Evolutionary conservation across 2,888 invertebrate species (phyloP).

Genomic region (Plagodis pulveraria): DNA sequence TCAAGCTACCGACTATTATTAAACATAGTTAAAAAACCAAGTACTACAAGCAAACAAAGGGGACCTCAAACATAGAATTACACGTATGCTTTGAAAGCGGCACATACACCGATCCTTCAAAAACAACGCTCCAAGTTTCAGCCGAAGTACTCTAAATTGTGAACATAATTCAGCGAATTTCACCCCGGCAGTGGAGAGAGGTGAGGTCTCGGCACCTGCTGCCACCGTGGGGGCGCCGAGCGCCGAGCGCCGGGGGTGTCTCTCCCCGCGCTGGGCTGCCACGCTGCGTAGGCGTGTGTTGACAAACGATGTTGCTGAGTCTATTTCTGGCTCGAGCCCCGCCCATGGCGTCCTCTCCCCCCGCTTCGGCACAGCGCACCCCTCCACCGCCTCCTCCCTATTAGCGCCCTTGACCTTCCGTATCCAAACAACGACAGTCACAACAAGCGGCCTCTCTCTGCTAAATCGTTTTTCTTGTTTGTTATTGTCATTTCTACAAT

Average conservation of each 20-base stretch:
- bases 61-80: conserved; percentile 12
- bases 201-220: conserved; percentile 6
- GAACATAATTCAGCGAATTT: conserved; percentile 46
- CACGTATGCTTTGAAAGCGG: conserved; percentile 21
- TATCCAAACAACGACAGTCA: conserved; percentile 82
- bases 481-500: conserved; percentile 19
- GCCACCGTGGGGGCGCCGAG: conserved; percentile 10
- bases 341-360: conserved; percentile 50
- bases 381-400: conserved; percentile 48
- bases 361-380: conserved; percentile 34
- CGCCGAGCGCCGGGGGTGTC: conserved; percentile 13
- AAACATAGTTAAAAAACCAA: conserved; percentile 8
- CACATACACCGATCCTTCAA: conserved; percentile 30
- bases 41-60: conserved; percentile 8
- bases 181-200: conserved; percentile 20
- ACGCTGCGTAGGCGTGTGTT: conserved; percentile 79
- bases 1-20: background rate
- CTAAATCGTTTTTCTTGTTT: conserved; percentile 53
- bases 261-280: conserved; percentile 17
- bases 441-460: conserved; percentile 62
- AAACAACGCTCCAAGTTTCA: conserved; percentile 39
- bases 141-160: conserved; percentile 43
- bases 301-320: conserved; percentile 76
- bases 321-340: conserved; percentile 71
- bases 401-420: conserved; percentile 78